Percentiles rank a stretch among this genome's conserved stretches.
phyloP scores from a whole-genome alignment of 2,888 invertebrate species.

The Agrochola lychnidis region DNA sequence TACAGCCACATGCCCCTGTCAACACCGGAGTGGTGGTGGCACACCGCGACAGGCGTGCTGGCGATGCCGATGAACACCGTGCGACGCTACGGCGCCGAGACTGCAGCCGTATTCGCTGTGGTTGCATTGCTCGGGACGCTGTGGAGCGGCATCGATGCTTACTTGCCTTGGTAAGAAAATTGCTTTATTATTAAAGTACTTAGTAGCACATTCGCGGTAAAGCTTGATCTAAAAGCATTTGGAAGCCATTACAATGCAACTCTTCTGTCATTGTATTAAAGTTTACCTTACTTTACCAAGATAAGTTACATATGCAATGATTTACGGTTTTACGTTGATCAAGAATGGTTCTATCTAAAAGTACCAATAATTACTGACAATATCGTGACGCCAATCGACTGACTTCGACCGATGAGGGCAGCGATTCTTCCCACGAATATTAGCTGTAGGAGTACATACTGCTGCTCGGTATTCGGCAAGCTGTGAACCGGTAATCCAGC shows the following conservation, averaged over 20 bases:
- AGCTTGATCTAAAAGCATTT: neutral
- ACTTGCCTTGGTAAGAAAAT: constrained; percentile 92
- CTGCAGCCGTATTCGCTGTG: constrained; percentile 92
- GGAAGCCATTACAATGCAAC: neutral
- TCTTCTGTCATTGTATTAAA: neutral
- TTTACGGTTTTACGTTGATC: neutral
- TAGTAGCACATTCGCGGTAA: neutral
- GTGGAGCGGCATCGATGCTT: constrained; percentile 95
- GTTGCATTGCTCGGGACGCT: constrained; percentile 93
- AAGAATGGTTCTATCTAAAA: neutral
- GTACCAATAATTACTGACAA: neutral
- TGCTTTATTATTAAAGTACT: neutral
- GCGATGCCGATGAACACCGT: constrained; percentile 95
- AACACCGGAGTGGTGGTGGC: constrained; percentile 97
- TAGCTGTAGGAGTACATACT: too few species aligned
- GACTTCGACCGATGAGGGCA: neutral
- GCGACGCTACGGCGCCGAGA: constrained; percentile 94
- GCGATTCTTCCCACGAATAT: neutral
- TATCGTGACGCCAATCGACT: too few species aligned
- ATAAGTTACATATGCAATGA: neutral
- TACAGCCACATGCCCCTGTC: constrained; percentile 93
- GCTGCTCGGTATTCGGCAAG: neutral
- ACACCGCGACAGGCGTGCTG: constrained; percentile 94
- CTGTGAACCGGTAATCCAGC: neutral
- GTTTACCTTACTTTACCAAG: neutral